A percentile compares a stretch with the other conserved stretches of the same genome.
phyloP scores from a whole-genome alignment of 2,888 invertebrate species.

The Heliothis peltigera region DNA sequence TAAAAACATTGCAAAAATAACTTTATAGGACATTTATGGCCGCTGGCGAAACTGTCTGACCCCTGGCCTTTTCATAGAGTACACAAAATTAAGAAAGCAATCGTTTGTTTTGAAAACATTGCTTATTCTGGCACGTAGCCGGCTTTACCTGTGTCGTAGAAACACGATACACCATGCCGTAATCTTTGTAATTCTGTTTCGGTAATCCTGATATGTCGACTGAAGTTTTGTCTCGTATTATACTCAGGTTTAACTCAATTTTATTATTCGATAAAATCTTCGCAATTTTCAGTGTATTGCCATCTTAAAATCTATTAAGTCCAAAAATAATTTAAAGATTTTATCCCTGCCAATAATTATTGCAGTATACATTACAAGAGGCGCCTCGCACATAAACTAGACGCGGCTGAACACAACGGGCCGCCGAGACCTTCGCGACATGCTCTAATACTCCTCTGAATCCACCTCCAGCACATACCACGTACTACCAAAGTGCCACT shows the following conservation, averaged over 20 bases:
- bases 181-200: constrained; percentile 48
- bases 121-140: constrained; percentile 11
- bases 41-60: constrained; percentile 5
- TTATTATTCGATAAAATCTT: too few species aligned
- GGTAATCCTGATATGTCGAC: too few species aligned
- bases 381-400: constrained; percentile 1
- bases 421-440: constrained; percentile 21
- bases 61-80: constrained; percentile 10
- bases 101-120: constrained; percentile 26
- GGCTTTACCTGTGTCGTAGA: constrained; percentile 31
- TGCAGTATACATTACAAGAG: not conserved
- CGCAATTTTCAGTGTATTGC: too few species aligned
- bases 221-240: too few species aligned
- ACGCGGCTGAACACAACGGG: not conserved
- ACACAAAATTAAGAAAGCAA: constrained; percentile 37
- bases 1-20: not conserved
- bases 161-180: constrained; percentile 28
- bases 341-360: not conserved
- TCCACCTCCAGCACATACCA: constrained; percentile 15
- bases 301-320: too few species aligned
- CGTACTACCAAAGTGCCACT: constrained; percentile 18
- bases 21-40: not conserved
- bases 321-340: too few species aligned
- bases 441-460: constrained; percentile 37
- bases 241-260: too few species aligned